These are phyloP conservation scores for Hydropotes inermis DNA, from an alignment of 2,113 vertebrate genomes.

Conservation along the genomic window DNA sequence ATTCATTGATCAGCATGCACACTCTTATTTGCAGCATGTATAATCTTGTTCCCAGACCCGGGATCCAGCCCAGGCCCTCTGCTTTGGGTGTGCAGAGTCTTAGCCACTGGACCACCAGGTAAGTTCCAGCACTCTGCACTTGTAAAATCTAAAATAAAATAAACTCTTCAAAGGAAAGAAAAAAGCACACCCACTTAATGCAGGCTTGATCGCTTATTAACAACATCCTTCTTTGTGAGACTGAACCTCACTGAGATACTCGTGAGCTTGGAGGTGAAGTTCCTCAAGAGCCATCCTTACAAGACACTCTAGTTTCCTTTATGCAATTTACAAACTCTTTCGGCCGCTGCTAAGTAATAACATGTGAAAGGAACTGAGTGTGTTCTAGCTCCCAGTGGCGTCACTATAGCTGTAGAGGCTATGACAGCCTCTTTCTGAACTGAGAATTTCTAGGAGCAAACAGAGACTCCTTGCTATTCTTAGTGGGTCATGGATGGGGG, in stretches of 20 bases:
- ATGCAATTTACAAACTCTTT: background rate
- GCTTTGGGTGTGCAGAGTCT: background rate
- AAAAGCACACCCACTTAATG: background rate
- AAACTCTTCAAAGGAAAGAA: background rate
- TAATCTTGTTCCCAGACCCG: background rate
- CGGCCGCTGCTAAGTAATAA: background rate
- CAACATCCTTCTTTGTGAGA: background rate
- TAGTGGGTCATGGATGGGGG: slow-evolving; percentile 6
- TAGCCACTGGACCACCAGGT: background rate
- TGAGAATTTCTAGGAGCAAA: background rate
- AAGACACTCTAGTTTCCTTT: background rate
- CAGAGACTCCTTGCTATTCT: slow-evolving; percentile 22
- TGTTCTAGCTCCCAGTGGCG: fast-evolving
- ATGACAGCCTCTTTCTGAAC: background rate
- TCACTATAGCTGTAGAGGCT: background rate
- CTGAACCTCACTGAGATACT: background rate
- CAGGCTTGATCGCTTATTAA: background rate
- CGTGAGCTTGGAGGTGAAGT: background rate
- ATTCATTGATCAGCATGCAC: background rate
- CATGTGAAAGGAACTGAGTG: background rate
- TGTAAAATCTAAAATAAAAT: background rate
- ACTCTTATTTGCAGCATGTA: background rate
- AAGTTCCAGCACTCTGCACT: background rate
- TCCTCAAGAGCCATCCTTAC: background rate
- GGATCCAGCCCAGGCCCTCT: background rate